phyloP scores from a whole-genome alignment of 2,797 vertebrate species.

The Pteronotus mesoamericanus region DNA sequence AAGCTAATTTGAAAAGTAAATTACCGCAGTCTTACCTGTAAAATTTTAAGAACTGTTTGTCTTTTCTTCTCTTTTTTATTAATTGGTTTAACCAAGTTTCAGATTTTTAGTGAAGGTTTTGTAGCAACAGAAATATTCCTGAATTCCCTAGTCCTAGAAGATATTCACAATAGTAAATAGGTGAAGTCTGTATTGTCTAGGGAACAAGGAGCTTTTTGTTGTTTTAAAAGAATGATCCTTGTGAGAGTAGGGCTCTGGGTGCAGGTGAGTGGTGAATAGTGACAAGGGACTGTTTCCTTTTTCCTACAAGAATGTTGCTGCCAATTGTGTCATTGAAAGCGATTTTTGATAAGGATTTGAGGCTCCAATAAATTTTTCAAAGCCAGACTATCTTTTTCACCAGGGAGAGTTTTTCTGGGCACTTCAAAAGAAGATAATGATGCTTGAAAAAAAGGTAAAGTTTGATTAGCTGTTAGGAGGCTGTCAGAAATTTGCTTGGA shows the following conservation, averaged over 20 bases:
- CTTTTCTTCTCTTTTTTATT: not conserved
- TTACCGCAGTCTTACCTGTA: not conserved
- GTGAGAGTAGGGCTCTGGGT: not conserved
- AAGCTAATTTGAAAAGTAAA: not conserved
- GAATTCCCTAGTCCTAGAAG: not conserved
- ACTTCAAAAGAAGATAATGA: not conserved
- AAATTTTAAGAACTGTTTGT: not conserved
- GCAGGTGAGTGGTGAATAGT: not conserved
- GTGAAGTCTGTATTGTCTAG: not conserved
- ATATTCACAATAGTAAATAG: not conserved
- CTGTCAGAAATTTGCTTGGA: not conserved
- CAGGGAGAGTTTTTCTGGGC: not conserved
- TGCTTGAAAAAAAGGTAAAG: not conserved
- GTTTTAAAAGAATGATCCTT: not conserved
- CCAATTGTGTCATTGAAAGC: not conserved
- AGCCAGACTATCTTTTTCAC: not conserved
- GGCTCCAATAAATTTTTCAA: not conserved
- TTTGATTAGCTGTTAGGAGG: not conserved
- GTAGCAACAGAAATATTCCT: not conserved
- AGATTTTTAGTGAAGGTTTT: not conserved
- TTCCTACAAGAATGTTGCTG: not conserved
- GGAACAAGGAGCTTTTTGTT: not conserved
- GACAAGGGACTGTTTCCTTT: not conserved
- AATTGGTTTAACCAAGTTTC: not conserved
- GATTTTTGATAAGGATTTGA: not conserved